phyloP scores from a whole-genome alignment of 1,140 invertebrate genomes.

The Hylaeus volcanicus region DNA sequence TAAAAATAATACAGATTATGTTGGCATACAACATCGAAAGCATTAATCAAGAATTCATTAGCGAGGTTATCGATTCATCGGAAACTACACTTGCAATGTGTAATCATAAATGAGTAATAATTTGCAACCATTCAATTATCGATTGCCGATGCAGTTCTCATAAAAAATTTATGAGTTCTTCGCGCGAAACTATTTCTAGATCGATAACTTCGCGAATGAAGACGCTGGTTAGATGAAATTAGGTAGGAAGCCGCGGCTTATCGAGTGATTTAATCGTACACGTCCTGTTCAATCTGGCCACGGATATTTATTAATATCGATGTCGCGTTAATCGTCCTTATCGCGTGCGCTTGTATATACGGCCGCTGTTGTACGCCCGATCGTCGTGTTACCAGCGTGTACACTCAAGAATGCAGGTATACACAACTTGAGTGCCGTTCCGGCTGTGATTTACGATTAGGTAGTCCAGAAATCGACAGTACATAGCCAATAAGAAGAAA shows the following conservation, averaged over 20 bases:
- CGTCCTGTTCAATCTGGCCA: not conserved
- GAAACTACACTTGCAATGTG: too few relatives aligned
- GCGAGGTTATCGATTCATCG: too few relatives aligned
- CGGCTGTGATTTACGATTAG: conserved; percentile 67
- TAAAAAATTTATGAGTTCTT: too few relatives aligned
- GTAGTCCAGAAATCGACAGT: conserved; percentile 69
- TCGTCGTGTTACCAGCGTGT: conserved; percentile 58
- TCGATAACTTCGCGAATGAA: not conserved
- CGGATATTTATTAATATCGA: conserved; percentile 52
- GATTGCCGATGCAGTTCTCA: too few relatives aligned
- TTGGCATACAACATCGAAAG: too few relatives aligned
- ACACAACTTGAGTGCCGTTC: conserved; percentile 44
- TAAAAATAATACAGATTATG: too few relatives aligned
- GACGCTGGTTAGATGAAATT: conserved; percentile 7
- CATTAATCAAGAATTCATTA: too few relatives aligned
- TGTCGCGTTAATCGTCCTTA: conserved; percentile 54
- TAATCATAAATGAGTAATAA: too few relatives aligned
- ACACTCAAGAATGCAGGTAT: conserved; percentile 58
- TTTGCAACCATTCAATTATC: too few relatives aligned
- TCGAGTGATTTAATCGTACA: conserved; percentile 19
- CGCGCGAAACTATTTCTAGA: too few relatives aligned
- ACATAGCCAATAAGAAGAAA: conserved; percentile 67
- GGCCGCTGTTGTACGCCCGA: conserved; percentile 33
- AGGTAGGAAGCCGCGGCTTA: conserved; percentile 8
- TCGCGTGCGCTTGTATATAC: conserved; percentile 27